phyloP scores from a whole-genome alignment of 2,113 vertebrate species.

The Pionites leucogaster region DNA sequence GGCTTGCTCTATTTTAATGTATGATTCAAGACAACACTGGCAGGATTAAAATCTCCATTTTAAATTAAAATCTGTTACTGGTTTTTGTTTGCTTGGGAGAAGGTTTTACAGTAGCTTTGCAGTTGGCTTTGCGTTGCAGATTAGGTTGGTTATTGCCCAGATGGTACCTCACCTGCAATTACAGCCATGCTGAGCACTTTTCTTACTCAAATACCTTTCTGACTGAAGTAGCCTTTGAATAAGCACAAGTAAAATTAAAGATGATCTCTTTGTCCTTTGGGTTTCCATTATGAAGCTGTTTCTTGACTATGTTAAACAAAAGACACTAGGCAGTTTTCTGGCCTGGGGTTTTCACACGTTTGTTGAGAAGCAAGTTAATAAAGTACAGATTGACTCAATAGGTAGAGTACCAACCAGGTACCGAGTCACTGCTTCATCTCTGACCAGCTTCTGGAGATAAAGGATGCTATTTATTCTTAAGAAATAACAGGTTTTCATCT shows the following conservation, averaged over 20 bases:
- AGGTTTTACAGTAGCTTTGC: not conserved
- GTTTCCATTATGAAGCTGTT: not conserved
- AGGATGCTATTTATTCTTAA: not conserved
- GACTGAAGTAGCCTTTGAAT: not conserved
- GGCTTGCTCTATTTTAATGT: not conserved
- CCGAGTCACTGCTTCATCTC: not conserved
- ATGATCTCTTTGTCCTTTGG: not conserved
- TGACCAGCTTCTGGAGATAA: not conserved
- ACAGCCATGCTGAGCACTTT: not conserved
- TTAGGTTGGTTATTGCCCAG: not conserved
- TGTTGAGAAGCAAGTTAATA: not conserved
- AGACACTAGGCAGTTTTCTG: not conserved
- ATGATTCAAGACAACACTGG: not conserved
- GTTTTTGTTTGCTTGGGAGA: not conserved
- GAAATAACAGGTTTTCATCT: not conserved
- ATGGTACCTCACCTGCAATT: not conserved
- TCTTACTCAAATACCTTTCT: not conserved
- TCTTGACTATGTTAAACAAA: not conserved
- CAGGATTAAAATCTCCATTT: not conserved
- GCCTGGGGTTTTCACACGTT: not conserved
- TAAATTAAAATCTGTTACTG: not conserved
- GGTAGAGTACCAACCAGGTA: not conserved
- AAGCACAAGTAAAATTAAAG: not conserved
- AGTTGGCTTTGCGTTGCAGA: not conserved
- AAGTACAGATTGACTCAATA: not conserved